phyloP scores from a whole-genome alignment of 2,797 vertebrate species.

The Sebastes kiyomatsui region DNA sequence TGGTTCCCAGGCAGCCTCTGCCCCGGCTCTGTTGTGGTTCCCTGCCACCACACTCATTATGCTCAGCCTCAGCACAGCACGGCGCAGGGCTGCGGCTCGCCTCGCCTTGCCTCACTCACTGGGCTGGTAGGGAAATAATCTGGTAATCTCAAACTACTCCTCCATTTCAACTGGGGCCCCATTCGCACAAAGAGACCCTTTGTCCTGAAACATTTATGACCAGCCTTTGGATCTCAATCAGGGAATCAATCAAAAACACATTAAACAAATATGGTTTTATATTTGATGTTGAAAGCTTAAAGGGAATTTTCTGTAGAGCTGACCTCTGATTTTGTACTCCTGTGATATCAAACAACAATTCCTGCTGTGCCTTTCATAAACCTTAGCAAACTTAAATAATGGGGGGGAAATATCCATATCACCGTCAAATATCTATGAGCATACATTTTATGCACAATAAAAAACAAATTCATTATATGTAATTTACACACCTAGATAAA shows the following conservation, averaged over 20 bases:
- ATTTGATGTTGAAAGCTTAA: conserved; percentile 39
- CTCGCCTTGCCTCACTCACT: conserved; percentile 66
- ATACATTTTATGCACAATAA: not conserved
- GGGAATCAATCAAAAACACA: conserved; percentile 77
- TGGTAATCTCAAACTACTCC: conserved; percentile 83
- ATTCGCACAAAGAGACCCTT: conserved; percentile 78
- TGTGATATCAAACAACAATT: conserved; percentile 17
- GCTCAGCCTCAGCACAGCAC: conserved; percentile 72
- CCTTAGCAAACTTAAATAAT: not conserved
- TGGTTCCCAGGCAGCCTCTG: conserved; percentile 80
- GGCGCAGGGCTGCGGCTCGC: conserved; percentile 61
- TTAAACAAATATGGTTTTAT: conserved; percentile 72
- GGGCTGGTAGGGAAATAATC: conserved; percentile 80
- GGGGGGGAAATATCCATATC: not conserved
- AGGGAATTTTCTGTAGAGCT: conserved; percentile 10
- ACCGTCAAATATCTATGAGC: conserved; percentile 2
- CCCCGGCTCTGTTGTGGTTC: conserved; percentile 85
- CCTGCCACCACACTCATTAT: conserved; percentile 82
- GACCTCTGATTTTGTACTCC: conserved; percentile 2
- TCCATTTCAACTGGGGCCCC: conserved; percentile 68
- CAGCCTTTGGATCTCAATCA: conserved; percentile 63
- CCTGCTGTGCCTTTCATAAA: conserved; percentile 17
- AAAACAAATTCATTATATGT: not conserved
- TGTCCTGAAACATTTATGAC: conserved; percentile 65
- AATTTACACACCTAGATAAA: not conserved